Percentiles rank a stretch among this genome's conserved stretches.
Evolutionary conservation across 2,113 vertebrate species (phyloP).

Genomic region (Vireo altiloquus): DNA sequence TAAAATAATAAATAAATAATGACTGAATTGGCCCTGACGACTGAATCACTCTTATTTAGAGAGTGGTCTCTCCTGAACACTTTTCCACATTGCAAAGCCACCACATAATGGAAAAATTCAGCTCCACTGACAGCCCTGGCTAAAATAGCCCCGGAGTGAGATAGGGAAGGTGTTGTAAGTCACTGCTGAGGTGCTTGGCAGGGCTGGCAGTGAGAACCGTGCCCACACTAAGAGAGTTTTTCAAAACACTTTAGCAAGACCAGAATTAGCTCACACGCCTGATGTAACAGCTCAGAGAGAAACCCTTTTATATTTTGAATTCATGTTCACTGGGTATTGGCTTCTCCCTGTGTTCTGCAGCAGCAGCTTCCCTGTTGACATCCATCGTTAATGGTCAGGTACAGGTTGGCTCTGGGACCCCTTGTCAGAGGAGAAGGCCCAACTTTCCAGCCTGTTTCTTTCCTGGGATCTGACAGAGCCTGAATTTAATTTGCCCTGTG

Average conservation of each 20-base stretch:
- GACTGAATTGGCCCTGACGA: not conserved
- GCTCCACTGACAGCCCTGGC: not conserved
- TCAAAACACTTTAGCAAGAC: not conserved
- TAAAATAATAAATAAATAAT: not conserved
- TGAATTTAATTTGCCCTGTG: not conserved
- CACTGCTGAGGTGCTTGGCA: not conserved
- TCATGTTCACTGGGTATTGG: not conserved
- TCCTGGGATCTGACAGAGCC: not conserved
- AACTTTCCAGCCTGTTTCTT: not conserved
- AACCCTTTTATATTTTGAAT: not conserved
- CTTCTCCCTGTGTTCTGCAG: not conserved
- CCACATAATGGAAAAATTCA: slow-evolving; percentile 14
- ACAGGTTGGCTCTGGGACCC: not conserved
- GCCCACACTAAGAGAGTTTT: not conserved
- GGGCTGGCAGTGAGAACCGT: not conserved
- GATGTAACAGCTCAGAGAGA: not conserved
- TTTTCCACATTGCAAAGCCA: not conserved
- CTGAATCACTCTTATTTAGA: not conserved
- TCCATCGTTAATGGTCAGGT: rapidly evolving
- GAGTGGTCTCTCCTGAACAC: not conserved
- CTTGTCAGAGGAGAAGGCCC: not conserved
- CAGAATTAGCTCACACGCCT: not conserved
- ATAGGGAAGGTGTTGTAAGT: not conserved
- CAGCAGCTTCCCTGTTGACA: not conserved
- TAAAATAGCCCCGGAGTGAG: not conserved